Base-by-base conservation (phyloP, 2,888 invertebrate species). In the Lycaena phlaeas region DNA sequence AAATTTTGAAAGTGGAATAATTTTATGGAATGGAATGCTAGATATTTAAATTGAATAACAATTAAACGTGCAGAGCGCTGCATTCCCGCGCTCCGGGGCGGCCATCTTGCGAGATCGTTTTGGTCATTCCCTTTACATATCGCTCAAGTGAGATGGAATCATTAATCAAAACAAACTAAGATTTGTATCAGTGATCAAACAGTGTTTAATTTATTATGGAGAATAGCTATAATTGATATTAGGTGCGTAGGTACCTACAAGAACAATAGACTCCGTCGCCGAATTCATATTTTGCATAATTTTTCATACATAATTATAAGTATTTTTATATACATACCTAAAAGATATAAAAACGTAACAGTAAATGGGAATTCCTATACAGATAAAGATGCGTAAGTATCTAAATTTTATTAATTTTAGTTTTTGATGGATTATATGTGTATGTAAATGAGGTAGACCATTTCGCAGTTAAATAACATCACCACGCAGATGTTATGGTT, bases 131-230 rank as follows among this genome's bases (percentile, higher is more conserved):
- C 57, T 60, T 59, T 55, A 59, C 58, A 60, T 64, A 68, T 64
- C 55, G 47, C 47, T 48, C 51, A 42, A 38, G 52, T 64, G 64
- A 74, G 68, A 73, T 73, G 72, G 65, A 71, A 65, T 59, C 70
- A 77, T 82, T 77, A 78, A 82, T 82, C 82, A 82, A 70, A 68
- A 59, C 58, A 60, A 63, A 64, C 65, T 64, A 57, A 72, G 73
- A 75, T 75, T 64, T 61, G 66, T 75, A 79, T 77, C 79, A 49
- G 49, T 51, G 70, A 72, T 74, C 67, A 75, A 76, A 76, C 74
- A 75, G 64, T 75, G 70, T 77, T 77, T 76, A 76, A 79, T 78
- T 73, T 78, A 79, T 78, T 66, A 73, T 62, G 55, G 55, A 57
- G 61, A 60, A 54, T 54, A n/a, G n/a, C 49, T 61, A 70, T 79